These are phyloP conservation scores for Agrilus mali DNA, from an alignment of 2,888 invertebrate species.

Conservation along the genomic window DNA sequence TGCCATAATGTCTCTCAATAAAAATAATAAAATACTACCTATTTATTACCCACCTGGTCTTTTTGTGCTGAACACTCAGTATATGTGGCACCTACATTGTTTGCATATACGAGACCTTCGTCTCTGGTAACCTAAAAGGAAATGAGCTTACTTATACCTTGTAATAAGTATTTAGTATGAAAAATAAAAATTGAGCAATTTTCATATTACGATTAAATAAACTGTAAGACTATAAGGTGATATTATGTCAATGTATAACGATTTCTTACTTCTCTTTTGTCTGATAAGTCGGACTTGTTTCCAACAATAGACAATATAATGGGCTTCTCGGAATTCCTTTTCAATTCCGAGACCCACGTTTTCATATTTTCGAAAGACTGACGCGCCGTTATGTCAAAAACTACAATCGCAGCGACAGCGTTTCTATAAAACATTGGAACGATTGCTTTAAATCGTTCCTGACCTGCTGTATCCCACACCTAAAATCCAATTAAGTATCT, in stretches of 20 bases:
- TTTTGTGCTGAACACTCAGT: slow-evolving; percentile 74
- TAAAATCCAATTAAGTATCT: slow-evolving; percentile 29
- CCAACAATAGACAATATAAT: slow-evolving; percentile 73
- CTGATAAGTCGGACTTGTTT: slow-evolving; percentile 70
- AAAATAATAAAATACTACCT: neutral
- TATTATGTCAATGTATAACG: neutral
- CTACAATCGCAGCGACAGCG: slow-evolving; percentile 77
- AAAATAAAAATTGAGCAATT: too few species aligned
- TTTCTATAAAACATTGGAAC: slow-evolving; percentile 92
- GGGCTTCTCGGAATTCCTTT: slow-evolving; percentile 64
- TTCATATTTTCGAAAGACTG: slow-evolving; percentile 68
- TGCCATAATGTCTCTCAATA: too few species aligned
- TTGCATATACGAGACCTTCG: slow-evolving; percentile 66
- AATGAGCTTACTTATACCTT: too few species aligned
- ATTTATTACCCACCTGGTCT: slow-evolving; percentile 42
- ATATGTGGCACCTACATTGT: slow-evolving; percentile 69
- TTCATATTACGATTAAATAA: too few species aligned
- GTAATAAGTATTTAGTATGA: too few species aligned
- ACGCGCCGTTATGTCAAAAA: slow-evolving; percentile 72
- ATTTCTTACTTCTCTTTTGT: slow-evolving; percentile 44
- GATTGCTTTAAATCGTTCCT: slow-evolving; percentile 81
- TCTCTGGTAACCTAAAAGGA: slow-evolving; percentile 35
- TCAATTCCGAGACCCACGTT: slow-evolving; percentile 72
- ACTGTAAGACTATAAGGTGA: too few species aligned
- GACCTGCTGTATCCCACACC: slow-evolving; percentile 86